Percentiles rank a stretch among this genome's conserved stretches.
Conservation (phyloP, 64 coral and sea anemone genomes). For the Stichodactyla helianthus region DNA sequence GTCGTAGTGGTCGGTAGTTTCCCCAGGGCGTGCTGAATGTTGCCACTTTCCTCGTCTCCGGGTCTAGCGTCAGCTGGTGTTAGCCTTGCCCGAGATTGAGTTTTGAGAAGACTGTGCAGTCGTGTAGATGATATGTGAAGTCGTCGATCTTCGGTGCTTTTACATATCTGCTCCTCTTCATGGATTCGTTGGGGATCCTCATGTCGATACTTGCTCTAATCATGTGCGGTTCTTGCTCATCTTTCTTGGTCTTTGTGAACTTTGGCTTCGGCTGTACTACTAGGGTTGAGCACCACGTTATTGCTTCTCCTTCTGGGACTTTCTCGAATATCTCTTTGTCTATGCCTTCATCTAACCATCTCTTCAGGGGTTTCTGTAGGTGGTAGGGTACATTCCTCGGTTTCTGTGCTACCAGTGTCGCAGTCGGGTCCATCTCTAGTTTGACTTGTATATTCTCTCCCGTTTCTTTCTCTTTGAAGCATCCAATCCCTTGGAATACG, state of each 20-base stretch:
- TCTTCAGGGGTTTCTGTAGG: slow-evolving; percentile 30
- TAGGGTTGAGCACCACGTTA: slow-evolving; percentile 56
- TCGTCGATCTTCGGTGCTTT: slow-evolving; percentile 51
- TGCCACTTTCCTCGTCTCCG: slow-evolving; percentile 14
- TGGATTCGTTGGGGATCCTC: slow-evolving; percentile 21
- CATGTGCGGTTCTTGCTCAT: slow-evolving; percentile 52
- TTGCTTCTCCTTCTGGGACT: slow-evolving; percentile 30
- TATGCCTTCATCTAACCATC: slow-evolving; percentile 28
- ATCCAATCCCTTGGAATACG: slow-evolving; percentile 29
- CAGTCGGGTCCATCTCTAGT: slow-evolving; percentile 24
- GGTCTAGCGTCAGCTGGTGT: slow-evolving; percentile 30
- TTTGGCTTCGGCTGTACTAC: slow-evolving; percentile 55
- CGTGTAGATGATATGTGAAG: slow-evolving; percentile 32
- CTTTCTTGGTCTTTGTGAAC: slow-evolving; percentile 34
- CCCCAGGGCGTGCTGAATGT: slow-evolving; percentile 23
- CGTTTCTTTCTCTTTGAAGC: slow-evolving; percentile 7
- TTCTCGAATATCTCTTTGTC: slow-evolving; percentile 10
- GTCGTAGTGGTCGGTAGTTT: slow-evolving; percentile 39
- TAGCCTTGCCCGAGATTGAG: slow-evolving; percentile 32
- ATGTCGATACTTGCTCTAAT: slow-evolving; percentile 50
- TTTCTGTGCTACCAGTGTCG: slow-evolving; percentile 25
- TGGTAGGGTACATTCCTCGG: slow-evolving; percentile 23
- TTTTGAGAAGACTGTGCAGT: slow-evolving; percentile 41
- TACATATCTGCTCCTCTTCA: slow-evolving; percentile 44
- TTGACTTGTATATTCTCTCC: slow-evolving; percentile 10